phyloP scores from a whole-genome alignment of 2,113 vertebrate species.

The Arvicanthis niloticus region DNA sequence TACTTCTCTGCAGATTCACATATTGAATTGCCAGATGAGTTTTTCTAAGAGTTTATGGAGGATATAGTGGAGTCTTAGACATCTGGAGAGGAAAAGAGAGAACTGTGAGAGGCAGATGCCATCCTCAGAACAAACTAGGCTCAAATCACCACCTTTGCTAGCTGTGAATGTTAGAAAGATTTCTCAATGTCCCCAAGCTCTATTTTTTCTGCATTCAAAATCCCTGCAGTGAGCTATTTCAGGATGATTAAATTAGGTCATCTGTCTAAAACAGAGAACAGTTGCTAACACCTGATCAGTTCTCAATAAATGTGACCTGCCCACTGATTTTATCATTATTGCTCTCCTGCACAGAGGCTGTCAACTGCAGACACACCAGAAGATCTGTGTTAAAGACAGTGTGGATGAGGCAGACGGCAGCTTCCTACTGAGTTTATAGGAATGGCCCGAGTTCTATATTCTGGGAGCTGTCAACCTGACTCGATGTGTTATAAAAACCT shows the following conservation, averaged over 20 bases:
- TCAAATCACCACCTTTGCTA: neutral
- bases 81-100: fast-evolving
- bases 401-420: neutral
- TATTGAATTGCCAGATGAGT: neutral
- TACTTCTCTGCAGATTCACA: neutral
- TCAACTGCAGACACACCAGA: neutral
- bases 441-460: constrained; percentile 49
- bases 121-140: neutral
- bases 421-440: constrained; percentile 47
- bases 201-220: constrained; percentile 36
- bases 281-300: neutral
- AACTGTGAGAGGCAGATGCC: no score
- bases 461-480: constrained; percentile 58
- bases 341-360: neutral
- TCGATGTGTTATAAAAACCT: constrained; percentile 49
- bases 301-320: neutral
- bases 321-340: neutral
- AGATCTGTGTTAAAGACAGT: neutral
- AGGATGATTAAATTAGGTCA: constrained; percentile 8
- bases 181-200: neutral
- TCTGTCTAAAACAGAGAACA: neutral
- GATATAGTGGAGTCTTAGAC: fast-evolving
- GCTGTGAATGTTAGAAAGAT: neutral
- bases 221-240: neutral
- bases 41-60: neutral